Evolutionary conservation across 2,888 invertebrate genomes (phyloP).

Genomic region (Cantharis nigra): DNA sequence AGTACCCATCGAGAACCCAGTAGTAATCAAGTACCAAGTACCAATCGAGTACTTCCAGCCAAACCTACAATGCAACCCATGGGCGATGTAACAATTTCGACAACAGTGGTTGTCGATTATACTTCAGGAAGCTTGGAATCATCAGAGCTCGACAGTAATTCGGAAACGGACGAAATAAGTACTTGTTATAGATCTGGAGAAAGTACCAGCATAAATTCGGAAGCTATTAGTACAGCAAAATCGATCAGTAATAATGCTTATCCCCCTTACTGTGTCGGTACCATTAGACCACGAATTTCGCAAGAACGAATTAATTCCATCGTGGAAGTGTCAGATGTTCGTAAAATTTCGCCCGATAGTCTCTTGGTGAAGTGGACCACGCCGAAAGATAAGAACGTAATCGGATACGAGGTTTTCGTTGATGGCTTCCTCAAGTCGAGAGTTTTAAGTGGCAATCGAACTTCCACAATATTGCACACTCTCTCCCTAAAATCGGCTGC

Average conservation of each 20-base stretch:
- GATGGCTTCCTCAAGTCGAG: constrained; percentile 35
- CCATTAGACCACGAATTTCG: background rate
- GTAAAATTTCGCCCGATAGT: constrained; percentile 36
- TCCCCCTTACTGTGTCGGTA: background rate
- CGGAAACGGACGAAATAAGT: background rate
- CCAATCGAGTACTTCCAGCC: background rate
- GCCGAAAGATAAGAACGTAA: constrained; percentile 30
- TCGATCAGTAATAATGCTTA: background rate
- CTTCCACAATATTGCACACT: constrained; percentile 36
- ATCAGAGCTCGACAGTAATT: background rate
- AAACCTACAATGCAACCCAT: background rate
- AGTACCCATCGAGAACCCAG: background rate
- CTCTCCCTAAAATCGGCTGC: constrained; percentile 22
- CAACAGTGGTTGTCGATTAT: background rate
- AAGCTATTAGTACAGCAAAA: background rate
- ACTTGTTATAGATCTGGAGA: background rate
- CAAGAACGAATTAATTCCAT: background rate
- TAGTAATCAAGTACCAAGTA: background rate
- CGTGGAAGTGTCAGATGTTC: constrained; percentile 35
- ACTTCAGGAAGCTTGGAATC: background rate
- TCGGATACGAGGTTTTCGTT: constrained; percentile 40
- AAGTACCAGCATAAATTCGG: background rate
- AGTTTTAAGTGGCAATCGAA: constrained; percentile 36
- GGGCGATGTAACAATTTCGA: background rate
- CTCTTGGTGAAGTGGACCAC: constrained; percentile 40